Evolutionary conservation across 2,113 vertebrate genomes (phyloP).

Genomic region (Proterorhinus semilunaris): DNA sequence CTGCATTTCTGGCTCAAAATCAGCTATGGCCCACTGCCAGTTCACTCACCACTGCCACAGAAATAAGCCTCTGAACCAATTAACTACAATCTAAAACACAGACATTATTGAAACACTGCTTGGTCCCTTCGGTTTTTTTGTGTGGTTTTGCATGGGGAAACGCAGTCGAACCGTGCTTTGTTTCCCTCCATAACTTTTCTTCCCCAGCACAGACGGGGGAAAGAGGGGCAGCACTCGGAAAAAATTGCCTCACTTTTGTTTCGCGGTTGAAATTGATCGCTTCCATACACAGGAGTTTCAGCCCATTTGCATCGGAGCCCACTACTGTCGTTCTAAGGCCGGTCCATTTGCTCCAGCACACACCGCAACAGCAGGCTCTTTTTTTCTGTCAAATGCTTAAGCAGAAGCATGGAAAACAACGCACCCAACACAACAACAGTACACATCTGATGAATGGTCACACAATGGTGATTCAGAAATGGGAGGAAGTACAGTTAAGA

Average conservation of each 20-base stretch:
- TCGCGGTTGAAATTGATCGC: constrained; percentile 43
- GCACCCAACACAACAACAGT: constrained; percentile 6
- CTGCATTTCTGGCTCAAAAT: constrained; percentile 44
- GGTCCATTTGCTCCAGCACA: not conserved
- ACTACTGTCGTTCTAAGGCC: too few relatives aligned
- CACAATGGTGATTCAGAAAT: constrained; percentile 8
- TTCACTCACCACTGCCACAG: constrained; percentile 39
- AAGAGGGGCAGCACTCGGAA: constrained; percentile 47
- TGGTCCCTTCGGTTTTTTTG: constrained; percentile 42
- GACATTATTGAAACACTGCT: constrained; percentile 44
- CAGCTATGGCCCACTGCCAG: constrained; percentile 38
- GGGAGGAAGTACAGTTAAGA: constrained; percentile 7
- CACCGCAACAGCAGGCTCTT: not conserved
- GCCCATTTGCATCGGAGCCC: constrained; percentile 14
- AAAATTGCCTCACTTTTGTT: constrained; percentile 34
- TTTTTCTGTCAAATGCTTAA: constrained; percentile 3
- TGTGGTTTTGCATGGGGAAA: constrained; percentile 55
- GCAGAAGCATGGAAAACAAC: not conserved
- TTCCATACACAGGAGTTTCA: constrained; percentile 36
- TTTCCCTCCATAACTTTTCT: constrained; percentile 46
- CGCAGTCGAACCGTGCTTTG: constrained; percentile 46
- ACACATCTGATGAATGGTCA: not conserved
- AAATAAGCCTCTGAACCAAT: constrained; percentile 52
- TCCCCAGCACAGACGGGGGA: constrained; percentile 44
- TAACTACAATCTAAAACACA: constrained; percentile 48